Evolutionary conservation across 2,113 vertebrate species (phyloP), one percentile per base, ranked within the genome.

Genomic region (Pungitius pungitius): DNA sequence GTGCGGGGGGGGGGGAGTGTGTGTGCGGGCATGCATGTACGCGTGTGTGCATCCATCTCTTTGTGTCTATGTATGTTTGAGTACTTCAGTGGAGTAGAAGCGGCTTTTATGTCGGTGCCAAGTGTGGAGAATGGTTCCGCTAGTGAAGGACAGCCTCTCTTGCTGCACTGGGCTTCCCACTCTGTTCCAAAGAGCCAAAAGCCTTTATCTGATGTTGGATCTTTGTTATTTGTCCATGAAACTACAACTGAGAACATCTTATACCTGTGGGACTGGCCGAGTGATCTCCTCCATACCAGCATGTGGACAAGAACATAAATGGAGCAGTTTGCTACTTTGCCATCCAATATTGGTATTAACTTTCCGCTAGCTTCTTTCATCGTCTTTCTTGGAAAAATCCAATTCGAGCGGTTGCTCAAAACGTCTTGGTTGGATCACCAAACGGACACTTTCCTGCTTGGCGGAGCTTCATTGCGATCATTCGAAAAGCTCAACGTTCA

Each of bases 151-250:
- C 92, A 89, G 84, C 81, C 87, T 91, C 84, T 89, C 67, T 80
- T 58, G 77, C 89, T 86, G 88, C 85, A 90, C 89, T 89, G 89
- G 92, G 90, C 88, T 90, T 90, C 81, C 85, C 81, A 88, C 86
- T 92, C 89, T 89, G 82, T 89, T 90, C 86, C 80, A 39, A 89
- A 87, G 88, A 92, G 88, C 90, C 89, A 91, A 90, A 91, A 84
- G 86, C 87, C 80, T 88, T 83, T 83, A 90, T 93, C 88, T 92
- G 88, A 92, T 92, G 90, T 89, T 75, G 83, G 73, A 90, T 92
- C 91, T 93, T 91, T 92, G 90, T 93, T 94, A 92, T 94, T 91
- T 90, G 89, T 93, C 91, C 87, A 90, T 92, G 89, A 91, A 94
- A 91, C 83, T 90, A 92, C 92, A 92, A 92, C 89, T 92, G 90